These are phyloP conservation scores for Aegypius monachus DNA, from an alignment of 2,113 vertebrate genomes.

Conservation along the genomic window DNA sequence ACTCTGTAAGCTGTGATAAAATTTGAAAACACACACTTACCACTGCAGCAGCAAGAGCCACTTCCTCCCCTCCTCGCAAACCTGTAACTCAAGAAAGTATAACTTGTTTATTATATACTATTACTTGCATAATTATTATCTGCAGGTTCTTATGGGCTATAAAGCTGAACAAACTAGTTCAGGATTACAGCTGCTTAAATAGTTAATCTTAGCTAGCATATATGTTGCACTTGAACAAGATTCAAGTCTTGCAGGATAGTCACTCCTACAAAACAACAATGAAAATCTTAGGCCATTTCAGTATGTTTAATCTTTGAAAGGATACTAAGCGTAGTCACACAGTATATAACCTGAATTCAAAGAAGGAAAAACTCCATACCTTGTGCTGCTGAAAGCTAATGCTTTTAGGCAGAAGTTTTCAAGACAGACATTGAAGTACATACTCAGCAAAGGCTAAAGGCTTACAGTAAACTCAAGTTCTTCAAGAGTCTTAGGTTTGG, in stretches of 20 bases:
- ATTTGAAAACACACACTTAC: constrained; percentile 7
- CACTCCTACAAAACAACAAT: neutral
- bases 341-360: neutral
- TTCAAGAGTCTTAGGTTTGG: neutral
- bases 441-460: neutral
- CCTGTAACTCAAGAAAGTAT: constrained; percentile 2
- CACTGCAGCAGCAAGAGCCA: constrained; percentile 15
- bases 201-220: neutral
- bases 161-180: neutral
- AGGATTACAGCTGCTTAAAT: neutral
- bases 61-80: constrained; percentile 43
- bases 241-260: neutral
- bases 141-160: neutral
- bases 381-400: neutral
- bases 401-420: neutral
- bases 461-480: neutral
- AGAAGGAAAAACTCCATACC: neutral
- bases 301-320: neutral
- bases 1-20: neutral
- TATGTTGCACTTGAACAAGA: neutral
- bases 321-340: neutral
- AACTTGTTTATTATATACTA: neutral
- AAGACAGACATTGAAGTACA: neutral
- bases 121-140: neutral
- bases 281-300: neutral